phyloP scores from a whole-genome alignment of 1,140 invertebrate species.

The Adelges cooleyi region DNA sequence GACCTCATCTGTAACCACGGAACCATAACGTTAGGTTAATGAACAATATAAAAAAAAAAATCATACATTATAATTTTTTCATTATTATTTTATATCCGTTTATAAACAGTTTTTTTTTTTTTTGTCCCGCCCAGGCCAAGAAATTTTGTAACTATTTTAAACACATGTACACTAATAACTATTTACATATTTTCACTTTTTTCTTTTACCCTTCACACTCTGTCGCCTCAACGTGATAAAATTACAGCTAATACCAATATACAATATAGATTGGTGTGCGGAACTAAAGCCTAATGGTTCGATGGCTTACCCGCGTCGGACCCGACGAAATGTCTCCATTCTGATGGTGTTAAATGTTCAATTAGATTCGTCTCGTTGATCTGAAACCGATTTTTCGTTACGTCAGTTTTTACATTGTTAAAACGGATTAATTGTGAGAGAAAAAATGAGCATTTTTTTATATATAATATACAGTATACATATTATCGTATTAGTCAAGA shows the following conservation, averaged over 20 bases:
- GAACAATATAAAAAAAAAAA: no score
- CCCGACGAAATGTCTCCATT: conserved; percentile 23
- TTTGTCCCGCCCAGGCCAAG: background rate
- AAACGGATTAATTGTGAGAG: no score
- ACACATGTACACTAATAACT: no score
- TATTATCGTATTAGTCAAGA: no score
- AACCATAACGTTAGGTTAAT: conserved; percentile 25
- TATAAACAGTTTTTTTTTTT: background rate
- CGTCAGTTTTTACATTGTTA: no score
- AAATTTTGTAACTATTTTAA: conserved; percentile 17
- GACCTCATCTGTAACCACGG: conserved; percentile 23
- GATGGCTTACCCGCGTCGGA: background rate
- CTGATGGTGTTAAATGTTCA: conserved; percentile 18
- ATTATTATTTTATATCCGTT: background rate
- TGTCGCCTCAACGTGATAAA: background rate
- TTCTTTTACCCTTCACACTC: background rate
- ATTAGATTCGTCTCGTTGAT: conserved; percentile 21
- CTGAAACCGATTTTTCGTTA: conserved; percentile 6
- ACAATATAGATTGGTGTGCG: background rate
- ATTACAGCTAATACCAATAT: background rate
- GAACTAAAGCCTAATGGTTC: conserved; percentile 3
- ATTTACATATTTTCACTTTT: conserved; percentile 8
- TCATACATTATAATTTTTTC: no score
- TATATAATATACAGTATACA: no score
- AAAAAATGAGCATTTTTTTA: no score